Base-by-base conservation (phyloP, 2,888 invertebrate species). In the Atherix ibis region DNA sequence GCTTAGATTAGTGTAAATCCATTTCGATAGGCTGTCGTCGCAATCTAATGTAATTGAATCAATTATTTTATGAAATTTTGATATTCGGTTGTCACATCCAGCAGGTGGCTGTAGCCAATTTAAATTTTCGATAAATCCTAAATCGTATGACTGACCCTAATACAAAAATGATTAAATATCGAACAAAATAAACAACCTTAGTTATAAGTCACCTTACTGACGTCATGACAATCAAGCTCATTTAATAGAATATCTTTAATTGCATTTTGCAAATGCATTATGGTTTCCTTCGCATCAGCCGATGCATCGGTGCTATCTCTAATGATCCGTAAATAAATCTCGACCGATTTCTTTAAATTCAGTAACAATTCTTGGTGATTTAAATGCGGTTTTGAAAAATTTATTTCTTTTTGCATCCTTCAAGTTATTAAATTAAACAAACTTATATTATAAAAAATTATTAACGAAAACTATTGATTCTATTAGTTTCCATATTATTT, bases 71-170 rank as follows among this genome's bases (percentile, higher is more conserved):
- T n/a, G 35, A 10, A 35, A 26, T 9, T 25, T 8, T 10, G 16
- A 30, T 5, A 8, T 6, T 4, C 17, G 16, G 4, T 18, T 18
- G 12, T 32, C 32, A 19, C 12, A 9, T 12, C 16, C 49, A 18
- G 67, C 62, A 39, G 68, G 65, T 10, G 71, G 71, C 49, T 70
- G 67, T 22, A 71, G 50, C 71, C 71, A 71, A 50, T 66, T 68
- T 32, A 72, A 49, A 27, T 70, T 71, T 57, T 71, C 67, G 34
- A 72, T 66, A 42, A 71, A 71, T 27, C 61, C 51, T 63, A 66
- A 70, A 43, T 64, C 66, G 43, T 65, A 63, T 14, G 64, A 62
- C 38, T 62, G 60, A 18, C 63, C 65, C 71, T 71, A 46, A 25
- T 15, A 6, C 15, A 26, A 12, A 32, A 4, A 14, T 19, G 12